Evolutionary conservation across 2,797 vertebrate species (phyloP).

Genomic region (Antennarius maculatus): DNA sequence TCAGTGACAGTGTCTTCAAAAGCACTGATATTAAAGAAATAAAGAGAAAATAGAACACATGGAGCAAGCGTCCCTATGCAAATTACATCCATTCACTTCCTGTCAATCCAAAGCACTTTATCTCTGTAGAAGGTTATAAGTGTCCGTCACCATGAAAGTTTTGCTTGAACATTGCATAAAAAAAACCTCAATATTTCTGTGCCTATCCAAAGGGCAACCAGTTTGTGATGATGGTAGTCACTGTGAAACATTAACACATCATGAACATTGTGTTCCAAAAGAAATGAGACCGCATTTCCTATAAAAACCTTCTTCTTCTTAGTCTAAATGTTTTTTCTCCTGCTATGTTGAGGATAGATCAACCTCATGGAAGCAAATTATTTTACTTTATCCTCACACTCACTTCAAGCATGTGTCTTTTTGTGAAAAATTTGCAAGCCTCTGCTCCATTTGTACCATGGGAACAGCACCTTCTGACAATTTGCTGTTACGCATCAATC

Average conservation of each 20-base stretch:
- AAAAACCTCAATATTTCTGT: neutral
- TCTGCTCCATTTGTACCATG: conserved; percentile 49
- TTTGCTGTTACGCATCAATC: conserved; percentile 55
- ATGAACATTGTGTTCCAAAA: neutral
- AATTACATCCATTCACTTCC: conserved; percentile 22
- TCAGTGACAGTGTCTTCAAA: conserved; percentile 17
- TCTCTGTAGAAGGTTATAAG: conserved; percentile 21
- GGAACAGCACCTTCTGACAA: conserved; percentile 39
- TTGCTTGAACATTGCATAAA: conserved; percentile 8
- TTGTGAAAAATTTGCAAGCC: conserved; percentile 46
- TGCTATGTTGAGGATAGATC: conserved; percentile 9
- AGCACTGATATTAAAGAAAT: conserved; percentile 19
- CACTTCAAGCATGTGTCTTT: conserved; percentile 21
- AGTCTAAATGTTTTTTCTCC: neutral
- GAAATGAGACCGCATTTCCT: neutral
- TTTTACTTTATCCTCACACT: conserved; percentile 20
- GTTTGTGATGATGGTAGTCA: conserved; percentile 8
- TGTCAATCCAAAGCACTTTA: conserved; percentile 8
- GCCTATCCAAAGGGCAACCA: neutral
- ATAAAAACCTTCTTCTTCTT: neutral
- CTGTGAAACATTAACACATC: conserved; percentile 14
- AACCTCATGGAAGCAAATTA: conserved; percentile 9
- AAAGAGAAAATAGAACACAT: conserved; percentile 25
- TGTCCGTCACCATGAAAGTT: conserved; percentile 26
- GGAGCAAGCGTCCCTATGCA: conserved; percentile 25